Conservation (phyloP, 1,140 invertebrate genomes). For the Drosophila ironensis region DNA sequence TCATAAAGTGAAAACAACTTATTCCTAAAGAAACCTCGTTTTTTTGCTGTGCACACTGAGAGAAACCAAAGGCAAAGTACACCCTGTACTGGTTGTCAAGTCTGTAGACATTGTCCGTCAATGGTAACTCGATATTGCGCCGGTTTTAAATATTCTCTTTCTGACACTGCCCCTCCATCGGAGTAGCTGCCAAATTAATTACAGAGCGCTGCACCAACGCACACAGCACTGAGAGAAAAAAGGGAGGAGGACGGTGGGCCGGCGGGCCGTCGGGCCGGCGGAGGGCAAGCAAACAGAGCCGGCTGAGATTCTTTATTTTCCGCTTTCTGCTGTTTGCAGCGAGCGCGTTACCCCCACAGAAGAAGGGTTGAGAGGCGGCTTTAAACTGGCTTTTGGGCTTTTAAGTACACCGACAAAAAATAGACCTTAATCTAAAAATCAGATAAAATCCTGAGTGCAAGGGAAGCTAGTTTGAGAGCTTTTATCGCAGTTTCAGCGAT, state of each 20-base stretch:
- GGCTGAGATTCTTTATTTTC: conserved; percentile 33
- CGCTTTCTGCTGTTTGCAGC: conserved; percentile 1
- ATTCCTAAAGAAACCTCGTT: background rate
- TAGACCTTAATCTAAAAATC: background rate
- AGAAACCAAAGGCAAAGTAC: background rate
- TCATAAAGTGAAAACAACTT: too few species aligned
- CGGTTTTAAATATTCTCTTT: conserved; percentile 72
- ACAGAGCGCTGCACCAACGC: conserved; percentile 74
- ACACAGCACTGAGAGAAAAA: conserved; percentile 27
- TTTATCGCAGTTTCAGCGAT: too few species aligned
- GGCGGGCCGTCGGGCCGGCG: conserved; percentile 2
- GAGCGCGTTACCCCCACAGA: background rate
- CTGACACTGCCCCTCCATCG: conserved; percentile 5
- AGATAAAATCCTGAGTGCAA: too few species aligned
- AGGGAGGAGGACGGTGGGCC: background rate
- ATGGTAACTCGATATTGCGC: conserved; percentile 74
- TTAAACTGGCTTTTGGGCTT: conserved; percentile 39
- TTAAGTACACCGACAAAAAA: background rate
- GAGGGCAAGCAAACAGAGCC: conserved; percentile 44
- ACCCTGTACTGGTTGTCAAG: conserved; percentile 35
- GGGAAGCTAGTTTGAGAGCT: too few species aligned
- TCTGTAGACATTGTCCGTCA: conserved; percentile 42
- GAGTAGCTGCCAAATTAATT: conserved; percentile 72
- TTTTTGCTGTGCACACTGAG: background rate
- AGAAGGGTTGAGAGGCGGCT: conserved; percentile 18